phyloP scores from a whole-genome alignment of 2,888 invertebrate species.

The Abrostola triplasia region DNA sequence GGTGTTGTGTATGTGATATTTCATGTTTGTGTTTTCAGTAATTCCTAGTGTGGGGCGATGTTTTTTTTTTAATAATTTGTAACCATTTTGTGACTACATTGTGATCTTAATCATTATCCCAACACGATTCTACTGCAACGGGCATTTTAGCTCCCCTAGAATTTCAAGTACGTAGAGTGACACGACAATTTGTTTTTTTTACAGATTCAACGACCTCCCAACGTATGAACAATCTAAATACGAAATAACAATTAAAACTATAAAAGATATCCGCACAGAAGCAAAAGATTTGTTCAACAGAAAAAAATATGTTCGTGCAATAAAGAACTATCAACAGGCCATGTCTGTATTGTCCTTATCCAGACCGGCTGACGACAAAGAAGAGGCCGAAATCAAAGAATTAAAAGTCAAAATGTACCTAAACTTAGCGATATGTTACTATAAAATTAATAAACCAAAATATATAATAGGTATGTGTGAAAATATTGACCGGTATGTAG shows the following conservation, averaged over 20 bases:
- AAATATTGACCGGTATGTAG: conserved; percentile 69
- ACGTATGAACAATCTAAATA: conserved; percentile 75
- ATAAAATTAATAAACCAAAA: conserved; percentile 75
- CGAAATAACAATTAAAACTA: conserved; percentile 70
- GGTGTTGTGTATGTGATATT: too few species aligned
- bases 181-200: conserved; percentile 15
- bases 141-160: background rate
- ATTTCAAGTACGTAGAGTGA: background rate
- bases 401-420: conserved; percentile 71
- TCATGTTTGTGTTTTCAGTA: too few species aligned
- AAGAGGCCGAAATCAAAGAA: conserved; percentile 67
- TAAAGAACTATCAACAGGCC: conserved; percentile 76
- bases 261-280: conserved; percentile 69
- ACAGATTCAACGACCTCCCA: conserved; percentile 80
- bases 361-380: conserved; percentile 60
- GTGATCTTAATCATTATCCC: too few species aligned
- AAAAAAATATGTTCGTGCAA: conserved; percentile 67
- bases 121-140: background rate
- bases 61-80: too few species aligned
- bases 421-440: conserved; percentile 80
- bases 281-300: conserved; percentile 72
- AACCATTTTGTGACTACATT: too few species aligned
- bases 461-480: conserved; percentile 77
- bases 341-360: conserved; percentile 70
- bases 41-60: too few species aligned